Evolutionary conservation across 2,888 invertebrate species (phyloP).

Genomic region (Anthophora plumipes): DNA sequence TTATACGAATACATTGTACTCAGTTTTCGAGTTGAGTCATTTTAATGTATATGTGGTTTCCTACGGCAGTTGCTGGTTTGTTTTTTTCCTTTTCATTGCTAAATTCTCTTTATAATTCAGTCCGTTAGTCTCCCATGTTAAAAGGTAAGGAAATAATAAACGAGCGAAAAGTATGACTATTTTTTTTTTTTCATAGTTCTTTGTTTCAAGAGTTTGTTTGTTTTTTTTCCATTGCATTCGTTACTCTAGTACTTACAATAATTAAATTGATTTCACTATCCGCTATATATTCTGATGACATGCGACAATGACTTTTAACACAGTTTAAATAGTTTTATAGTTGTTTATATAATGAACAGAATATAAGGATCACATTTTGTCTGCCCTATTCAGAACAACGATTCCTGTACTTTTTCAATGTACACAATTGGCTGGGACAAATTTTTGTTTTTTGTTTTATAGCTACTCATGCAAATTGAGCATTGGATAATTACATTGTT

Average conservation of each 20-base stretch:
- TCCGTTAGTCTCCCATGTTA: constrained; percentile 65
- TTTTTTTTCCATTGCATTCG: constrained; percentile 64
- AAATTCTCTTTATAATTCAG: constrained; percentile 36
- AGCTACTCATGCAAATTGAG: constrained; percentile 24
- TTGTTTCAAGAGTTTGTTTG: constrained; percentile 66
- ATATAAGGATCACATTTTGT: constrained; percentile 44
- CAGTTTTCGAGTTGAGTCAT: constrained; percentile 46
- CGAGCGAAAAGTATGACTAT: constrained; percentile 67
- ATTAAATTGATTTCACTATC: constrained; percentile 67
- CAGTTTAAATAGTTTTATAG: constrained; percentile 47
- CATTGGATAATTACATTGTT: constrained; percentile 16
- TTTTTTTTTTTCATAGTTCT: constrained; percentile 65
- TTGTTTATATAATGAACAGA: constrained; percentile 45
- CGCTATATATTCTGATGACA: constrained; percentile 59
- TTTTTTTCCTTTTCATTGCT: constrained; percentile 66
- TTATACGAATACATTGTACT: constrained; percentile 46
- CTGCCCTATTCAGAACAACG: constrained; percentile 32
- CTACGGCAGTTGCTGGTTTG: constrained; percentile 81
- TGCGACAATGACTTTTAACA: constrained; percentile 62
- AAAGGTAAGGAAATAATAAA: constrained; percentile 78
- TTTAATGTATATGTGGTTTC: constrained; percentile 69
- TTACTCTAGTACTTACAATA: constrained; percentile 75
- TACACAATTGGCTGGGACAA: constrained; percentile 59
- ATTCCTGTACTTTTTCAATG: constrained; percentile 54
- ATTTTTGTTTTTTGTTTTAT: constrained; percentile 9